Conservation (phyloP, 2,888 invertebrate genomes). For the Watsonalla cultraria region DNA sequence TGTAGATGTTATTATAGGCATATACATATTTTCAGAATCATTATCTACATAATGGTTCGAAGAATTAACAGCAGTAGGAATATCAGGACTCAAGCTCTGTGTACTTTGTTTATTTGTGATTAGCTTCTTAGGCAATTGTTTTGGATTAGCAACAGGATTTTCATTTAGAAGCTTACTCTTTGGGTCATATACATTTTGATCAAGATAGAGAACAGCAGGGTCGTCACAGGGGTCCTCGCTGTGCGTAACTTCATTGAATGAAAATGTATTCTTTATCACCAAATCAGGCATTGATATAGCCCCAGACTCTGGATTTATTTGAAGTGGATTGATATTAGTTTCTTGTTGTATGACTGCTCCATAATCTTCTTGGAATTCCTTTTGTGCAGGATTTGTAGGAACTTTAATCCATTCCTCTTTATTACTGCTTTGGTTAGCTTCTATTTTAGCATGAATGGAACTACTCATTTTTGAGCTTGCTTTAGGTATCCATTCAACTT, state of each 20-base stretch:
- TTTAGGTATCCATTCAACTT: conserved; percentile 46
- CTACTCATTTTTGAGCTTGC: conserved; percentile 18
- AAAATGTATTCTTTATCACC: not conserved
- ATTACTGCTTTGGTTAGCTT: conserved; percentile 34
- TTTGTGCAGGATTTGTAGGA: not conserved
- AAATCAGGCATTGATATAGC: not conserved
- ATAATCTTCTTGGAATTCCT: not conserved
- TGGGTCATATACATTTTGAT: conserved; percentile 6
- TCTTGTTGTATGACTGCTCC: not conserved
- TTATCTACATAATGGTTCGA: conserved; percentile 4
- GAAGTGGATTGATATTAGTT: not conserved
- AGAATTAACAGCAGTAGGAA: not conserved
- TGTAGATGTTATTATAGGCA: conserved; percentile 59
- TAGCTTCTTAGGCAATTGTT: conserved; percentile 53
- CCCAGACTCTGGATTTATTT: not conserved
- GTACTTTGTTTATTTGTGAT: conserved; percentile 9
- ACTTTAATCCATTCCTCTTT: conserved; percentile 9
- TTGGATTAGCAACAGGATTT: conserved; percentile 63
- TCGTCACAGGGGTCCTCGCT: not conserved
- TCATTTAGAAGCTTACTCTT: conserved; percentile 39
- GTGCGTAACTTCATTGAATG: not conserved
- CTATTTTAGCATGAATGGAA: conserved; percentile 41
- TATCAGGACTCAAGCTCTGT: not conserved
- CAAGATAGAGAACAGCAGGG: not conserved
- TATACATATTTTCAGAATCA: conserved; percentile 15